Base-by-base conservation (phyloP, 2,113 vertebrate species). In the Heterocephalus glaber region DNA sequence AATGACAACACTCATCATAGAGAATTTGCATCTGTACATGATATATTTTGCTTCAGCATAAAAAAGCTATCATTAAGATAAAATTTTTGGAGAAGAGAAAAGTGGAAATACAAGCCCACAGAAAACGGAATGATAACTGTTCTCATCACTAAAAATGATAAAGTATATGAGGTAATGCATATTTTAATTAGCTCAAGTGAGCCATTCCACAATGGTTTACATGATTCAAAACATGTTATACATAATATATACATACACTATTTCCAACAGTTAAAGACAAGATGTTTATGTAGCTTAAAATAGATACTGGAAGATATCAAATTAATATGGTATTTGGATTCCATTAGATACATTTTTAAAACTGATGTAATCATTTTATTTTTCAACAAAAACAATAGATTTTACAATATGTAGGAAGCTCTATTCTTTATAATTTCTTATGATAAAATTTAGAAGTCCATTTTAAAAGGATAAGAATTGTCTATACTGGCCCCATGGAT, bases 301-400 rank as follows among this genome's bases (percentile, higher is more conserved):
- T 63, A 65, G 58, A 68, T 82, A 49, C 49, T 63, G 38, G 49
- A 52, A 81, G 20, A 82, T n/a, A 47, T 41, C 30, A 82, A 91
- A 74, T 93, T 54, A 61, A 76, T 63, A 88, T 19, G 63, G 2
- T 35, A 81, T 68, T 88, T 93, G 49, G 10, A 93, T 74, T 76
- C n/a, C 1, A 66, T 61, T 54, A 90, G 35, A 86, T 79, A 24
- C 11, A 68, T 38, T 93, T 68, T 58, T 9, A 47, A 44, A 92
- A 58, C 7, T 63, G 19, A 85, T 54, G 60, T n/a, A 91, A 79
- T 68, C 10, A 41, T 66, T 84, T 72, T 61, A 86, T 22, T 90
- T 94, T 81, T 82, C 12, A 86, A 68, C 10, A 49, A 94, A 95
- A 83, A 35, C 22, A 91, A 81, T 70, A 65, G 10, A 56, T 93